phyloP scores from a whole-genome alignment of 2,797 vertebrate species.

The Peromyscus nudipes region DNA sequence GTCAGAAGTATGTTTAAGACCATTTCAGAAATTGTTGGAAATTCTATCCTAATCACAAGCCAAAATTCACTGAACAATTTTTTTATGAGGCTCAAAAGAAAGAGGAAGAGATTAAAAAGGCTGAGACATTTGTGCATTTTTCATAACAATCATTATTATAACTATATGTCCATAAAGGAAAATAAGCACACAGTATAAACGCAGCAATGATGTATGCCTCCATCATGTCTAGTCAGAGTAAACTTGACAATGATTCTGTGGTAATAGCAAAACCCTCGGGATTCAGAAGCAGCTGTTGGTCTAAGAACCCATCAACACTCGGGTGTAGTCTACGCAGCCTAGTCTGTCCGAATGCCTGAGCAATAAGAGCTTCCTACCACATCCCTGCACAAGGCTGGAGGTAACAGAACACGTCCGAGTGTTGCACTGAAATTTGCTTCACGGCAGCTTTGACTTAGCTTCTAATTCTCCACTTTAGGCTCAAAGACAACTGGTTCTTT shows the following conservation, averaged over 20 bases:
- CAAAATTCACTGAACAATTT: not conserved
- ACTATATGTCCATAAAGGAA: not conserved
- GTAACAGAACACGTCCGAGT: not conserved
- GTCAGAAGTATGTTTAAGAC: not conserved
- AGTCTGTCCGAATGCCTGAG: not conserved
- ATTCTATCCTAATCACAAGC: not conserved
- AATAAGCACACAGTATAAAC: not conserved
- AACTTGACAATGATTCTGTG: not conserved
- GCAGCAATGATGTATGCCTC: not conserved
- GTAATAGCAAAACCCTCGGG: not conserved
- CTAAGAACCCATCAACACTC: not conserved
- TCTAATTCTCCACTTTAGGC: slow-evolving; percentile 2
- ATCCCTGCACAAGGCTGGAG: not conserved
- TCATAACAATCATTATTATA: not conserved
- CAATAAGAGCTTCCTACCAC: not conserved
- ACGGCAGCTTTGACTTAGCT: not conserved
- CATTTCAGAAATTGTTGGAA: not conserved
- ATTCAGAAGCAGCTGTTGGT: not conserved
- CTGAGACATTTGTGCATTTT: not conserved
- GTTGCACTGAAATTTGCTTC: not conserved
- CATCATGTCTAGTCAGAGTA: not conserved
- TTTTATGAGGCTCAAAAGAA: not conserved
- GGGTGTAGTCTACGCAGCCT: not conserved
- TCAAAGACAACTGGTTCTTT: not conserved
- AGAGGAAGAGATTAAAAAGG: not conserved